Evolutionary conservation across 2,888 invertebrate genomes (phyloP).

Genomic region (Pomacea canaliculata): DNA sequence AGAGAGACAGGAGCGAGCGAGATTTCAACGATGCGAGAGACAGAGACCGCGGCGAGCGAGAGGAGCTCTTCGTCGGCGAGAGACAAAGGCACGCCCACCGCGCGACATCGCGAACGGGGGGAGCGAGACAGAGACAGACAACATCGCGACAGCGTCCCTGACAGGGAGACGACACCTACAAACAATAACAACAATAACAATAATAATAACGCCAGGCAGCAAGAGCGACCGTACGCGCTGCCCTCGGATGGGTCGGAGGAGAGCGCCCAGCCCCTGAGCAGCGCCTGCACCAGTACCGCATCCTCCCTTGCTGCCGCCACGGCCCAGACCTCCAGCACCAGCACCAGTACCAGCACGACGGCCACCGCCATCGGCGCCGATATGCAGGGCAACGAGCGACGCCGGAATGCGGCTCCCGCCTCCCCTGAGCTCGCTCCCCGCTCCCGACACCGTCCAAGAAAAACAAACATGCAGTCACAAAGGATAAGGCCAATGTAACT

Average conservation of each 20-base stretch:
- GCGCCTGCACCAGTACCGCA: background rate
- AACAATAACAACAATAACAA: constrained; percentile 22
- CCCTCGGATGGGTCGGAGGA: constrained; percentile 21
- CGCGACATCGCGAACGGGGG: constrained; percentile 4
- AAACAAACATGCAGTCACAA: constrained; percentile 4
- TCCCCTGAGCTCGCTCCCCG: constrained; percentile 27
- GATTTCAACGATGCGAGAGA: constrained; percentile 7
- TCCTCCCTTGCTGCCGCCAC: constrained; percentile 5
- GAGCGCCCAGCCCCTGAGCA: constrained; percentile 18
- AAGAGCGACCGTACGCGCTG: constrained; percentile 12
- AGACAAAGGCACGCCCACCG: constrained; percentile 3
- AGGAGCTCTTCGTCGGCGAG: background rate
- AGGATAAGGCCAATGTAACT: background rate
- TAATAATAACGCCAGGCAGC: constrained; percentile 21
- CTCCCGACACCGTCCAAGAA: constrained; percentile 23
- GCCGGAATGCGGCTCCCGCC: constrained; percentile 14
- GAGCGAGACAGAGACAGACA: constrained; percentile 11
- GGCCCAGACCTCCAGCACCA: background rate
- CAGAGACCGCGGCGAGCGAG: constrained; percentile 8
- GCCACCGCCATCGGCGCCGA: constrained; percentile 9
- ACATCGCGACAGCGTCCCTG: background rate
- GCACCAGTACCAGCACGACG: background rate
- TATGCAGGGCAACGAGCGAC: constrained; percentile 20
- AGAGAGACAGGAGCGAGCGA: background rate
- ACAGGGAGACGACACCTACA: constrained; percentile 1